Conservation (phyloP, 2,113 vertebrate species). For the Albula glossodonta region DNA sequence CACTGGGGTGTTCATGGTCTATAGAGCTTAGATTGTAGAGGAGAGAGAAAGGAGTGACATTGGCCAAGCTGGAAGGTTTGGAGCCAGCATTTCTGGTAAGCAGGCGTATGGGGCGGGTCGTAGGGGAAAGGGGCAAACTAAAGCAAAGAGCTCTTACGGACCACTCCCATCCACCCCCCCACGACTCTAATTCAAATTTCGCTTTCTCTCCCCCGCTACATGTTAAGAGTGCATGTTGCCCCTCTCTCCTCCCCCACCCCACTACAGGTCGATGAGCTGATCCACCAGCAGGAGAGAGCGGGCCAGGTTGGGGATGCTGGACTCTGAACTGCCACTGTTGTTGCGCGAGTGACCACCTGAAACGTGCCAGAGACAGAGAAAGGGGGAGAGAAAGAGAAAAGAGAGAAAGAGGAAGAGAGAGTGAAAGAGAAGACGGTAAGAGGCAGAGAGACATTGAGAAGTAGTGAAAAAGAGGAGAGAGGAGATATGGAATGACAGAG, state of each 20-base stretch:
- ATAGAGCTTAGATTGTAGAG: background rate
- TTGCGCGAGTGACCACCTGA: slow-evolving; percentile 98
- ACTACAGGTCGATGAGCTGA: slow-evolving; percentile 99
- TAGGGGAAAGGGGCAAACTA: slow-evolving; percentile 52
- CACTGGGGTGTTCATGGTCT: background rate
- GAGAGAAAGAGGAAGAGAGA: slow-evolving; percentile 9
- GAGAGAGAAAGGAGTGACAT: slow-evolving; percentile 37
- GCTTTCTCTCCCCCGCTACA: slow-evolving; percentile 12
- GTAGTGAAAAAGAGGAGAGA: slow-evolving; percentile 31
- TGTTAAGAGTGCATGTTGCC: slow-evolving; percentile 60
- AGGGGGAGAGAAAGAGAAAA: slow-evolving; percentile 6
- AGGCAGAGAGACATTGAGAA: slow-evolving; percentile 46
- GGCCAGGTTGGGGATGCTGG: slow-evolving; percentile 98
- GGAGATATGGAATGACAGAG: background rate
- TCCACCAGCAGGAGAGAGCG: slow-evolving; percentile 99
- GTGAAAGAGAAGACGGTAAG: slow-evolving; percentile 21
- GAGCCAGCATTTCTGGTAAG: slow-evolving; percentile 57
- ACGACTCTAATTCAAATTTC: slow-evolving; percentile 28
- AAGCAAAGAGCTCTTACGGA: background rate
- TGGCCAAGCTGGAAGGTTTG: slow-evolving; percentile 49
- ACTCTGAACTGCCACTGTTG: slow-evolving; percentile 99
- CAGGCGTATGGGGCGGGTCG: slow-evolving; percentile 48
- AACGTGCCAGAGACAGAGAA: slow-evolving; percentile 84
- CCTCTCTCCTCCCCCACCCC: slow-evolving; percentile 64
- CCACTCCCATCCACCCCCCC: slow-evolving; percentile 15